Percentiles rank a stretch among this genome's conserved stretches.
Evolutionary conservation across 2,888 invertebrate species (phyloP).

Genomic region (Brachypalpus laphriformis): DNA sequence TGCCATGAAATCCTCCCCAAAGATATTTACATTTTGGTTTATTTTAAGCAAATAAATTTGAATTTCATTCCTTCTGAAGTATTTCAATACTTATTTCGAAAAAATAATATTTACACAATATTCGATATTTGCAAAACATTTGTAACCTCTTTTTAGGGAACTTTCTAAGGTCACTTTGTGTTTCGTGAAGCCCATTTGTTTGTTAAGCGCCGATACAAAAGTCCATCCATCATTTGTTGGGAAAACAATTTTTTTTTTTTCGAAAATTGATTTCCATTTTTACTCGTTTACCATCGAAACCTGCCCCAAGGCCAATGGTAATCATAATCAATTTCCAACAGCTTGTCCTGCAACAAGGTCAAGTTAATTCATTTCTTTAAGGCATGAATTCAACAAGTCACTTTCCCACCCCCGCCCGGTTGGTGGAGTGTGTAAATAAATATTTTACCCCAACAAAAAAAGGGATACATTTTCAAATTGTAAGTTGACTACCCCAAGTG

Average conservation of each 20-base stretch:
- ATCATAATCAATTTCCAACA: conserved; percentile 12
- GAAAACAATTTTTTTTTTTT: neutral
- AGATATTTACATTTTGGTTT: neutral
- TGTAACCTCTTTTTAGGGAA: neutral
- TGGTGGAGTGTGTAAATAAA: neutral
- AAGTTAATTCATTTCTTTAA: neutral
- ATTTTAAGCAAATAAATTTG: neutral
- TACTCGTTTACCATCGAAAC: neutral
- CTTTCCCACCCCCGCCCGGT: neutral
- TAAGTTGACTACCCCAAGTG: neutral
- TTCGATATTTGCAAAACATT: neutral
- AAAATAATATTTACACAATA: neutral
- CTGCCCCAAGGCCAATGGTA: conserved; percentile 1
- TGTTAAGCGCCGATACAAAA: neutral
- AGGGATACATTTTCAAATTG: neutral
- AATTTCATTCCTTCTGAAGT: neutral
- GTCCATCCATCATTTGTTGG: neutral
- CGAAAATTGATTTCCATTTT: conserved; percentile 1
- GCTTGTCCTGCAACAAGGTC: conserved; percentile 9
- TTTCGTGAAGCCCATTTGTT: neutral
- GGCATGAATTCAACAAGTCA: conserved; percentile 9
- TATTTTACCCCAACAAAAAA: neutral
- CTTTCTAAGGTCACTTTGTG: neutral
- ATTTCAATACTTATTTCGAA: neutral
- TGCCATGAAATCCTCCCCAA: neutral